Conservation (phyloP, 2,888 invertebrate species). For the Agrotis segetum region DNA sequence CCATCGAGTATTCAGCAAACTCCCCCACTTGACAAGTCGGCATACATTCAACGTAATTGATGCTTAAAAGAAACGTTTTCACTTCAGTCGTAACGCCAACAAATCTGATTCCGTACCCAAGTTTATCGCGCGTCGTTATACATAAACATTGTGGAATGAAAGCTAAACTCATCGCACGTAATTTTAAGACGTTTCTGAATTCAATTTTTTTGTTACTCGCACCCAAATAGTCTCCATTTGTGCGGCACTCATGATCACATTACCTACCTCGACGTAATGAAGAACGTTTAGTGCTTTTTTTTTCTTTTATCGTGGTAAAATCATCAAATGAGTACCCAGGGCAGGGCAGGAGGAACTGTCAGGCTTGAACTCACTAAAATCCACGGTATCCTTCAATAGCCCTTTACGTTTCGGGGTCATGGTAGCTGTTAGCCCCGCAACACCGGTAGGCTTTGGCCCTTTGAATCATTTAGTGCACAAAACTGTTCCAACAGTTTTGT, state of each 20-base stretch:
- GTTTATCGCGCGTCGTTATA: conserved; percentile 32
- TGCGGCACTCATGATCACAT: conserved; percentile 58
- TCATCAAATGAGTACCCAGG: too few relatives aligned
- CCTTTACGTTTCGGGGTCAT: too few relatives aligned
- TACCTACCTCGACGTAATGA: conserved; percentile 29
- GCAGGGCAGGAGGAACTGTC: too few relatives aligned
- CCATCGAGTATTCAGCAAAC: conserved; percentile 26
- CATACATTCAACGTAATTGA: conserved; percentile 33
- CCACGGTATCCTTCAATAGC: too few relatives aligned
- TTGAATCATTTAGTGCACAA: background rate
- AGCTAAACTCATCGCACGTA: conserved; percentile 65
- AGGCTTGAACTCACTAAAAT: too few relatives aligned
- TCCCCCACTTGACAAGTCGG: conserved; percentile 3
- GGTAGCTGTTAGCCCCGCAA: too few relatives aligned
- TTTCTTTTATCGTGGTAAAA: too few relatives aligned
- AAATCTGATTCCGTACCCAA: conserved; percentile 38
- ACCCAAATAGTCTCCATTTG: conserved; percentile 74
- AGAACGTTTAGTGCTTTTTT: background rate
- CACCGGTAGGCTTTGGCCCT: too few relatives aligned
- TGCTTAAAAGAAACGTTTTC: conserved; percentile 43
- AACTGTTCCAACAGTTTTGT: background rate
- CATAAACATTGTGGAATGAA: conserved; percentile 58
- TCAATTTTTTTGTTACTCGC: conserved; percentile 53
- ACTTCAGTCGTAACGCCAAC: conserved; percentile 28
- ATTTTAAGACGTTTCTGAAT: conserved; percentile 64